Conservation (phyloP, 2,888 invertebrate genomes). For the Nomada lathburiana region DNA sequence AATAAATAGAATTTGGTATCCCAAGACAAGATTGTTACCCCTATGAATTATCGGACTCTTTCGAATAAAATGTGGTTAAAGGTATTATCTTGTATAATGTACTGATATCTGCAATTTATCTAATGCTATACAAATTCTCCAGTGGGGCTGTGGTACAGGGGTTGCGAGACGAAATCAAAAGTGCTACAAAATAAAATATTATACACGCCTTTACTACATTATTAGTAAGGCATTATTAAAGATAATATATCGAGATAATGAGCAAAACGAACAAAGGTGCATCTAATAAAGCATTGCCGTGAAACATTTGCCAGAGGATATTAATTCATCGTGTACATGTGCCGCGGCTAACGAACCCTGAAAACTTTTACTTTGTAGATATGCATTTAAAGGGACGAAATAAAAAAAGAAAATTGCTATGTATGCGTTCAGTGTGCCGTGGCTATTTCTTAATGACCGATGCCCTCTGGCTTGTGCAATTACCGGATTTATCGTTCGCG, state of each 20-base stretch:
- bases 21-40: too few species aligned
- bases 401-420: not conserved
- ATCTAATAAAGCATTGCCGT: not conserved
- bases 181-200: too few species aligned
- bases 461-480: slow-evolving; percentile 43
- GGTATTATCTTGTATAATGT: too few species aligned
- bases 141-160: too few species aligned
- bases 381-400: not conserved
- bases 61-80: too few species aligned
- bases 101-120: too few species aligned
- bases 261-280: not conserved
- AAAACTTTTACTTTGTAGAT: not conserved
- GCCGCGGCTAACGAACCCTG: not conserved
- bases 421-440: not conserved
- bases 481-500: slow-evolving; percentile 77
- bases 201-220: too few species aligned
- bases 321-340: not conserved
- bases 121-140: too few species aligned
- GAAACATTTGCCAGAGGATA: not conserved
- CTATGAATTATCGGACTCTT: too few species aligned
- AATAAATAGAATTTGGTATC: too few species aligned
- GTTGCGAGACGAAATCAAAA: too few species aligned
- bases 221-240: not conserved
- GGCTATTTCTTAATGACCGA: not conserved
- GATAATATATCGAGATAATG: not conserved